Base-by-base conservation (phyloP, 2,888 invertebrate genomes). In the Folsomia manolachei region DNA sequence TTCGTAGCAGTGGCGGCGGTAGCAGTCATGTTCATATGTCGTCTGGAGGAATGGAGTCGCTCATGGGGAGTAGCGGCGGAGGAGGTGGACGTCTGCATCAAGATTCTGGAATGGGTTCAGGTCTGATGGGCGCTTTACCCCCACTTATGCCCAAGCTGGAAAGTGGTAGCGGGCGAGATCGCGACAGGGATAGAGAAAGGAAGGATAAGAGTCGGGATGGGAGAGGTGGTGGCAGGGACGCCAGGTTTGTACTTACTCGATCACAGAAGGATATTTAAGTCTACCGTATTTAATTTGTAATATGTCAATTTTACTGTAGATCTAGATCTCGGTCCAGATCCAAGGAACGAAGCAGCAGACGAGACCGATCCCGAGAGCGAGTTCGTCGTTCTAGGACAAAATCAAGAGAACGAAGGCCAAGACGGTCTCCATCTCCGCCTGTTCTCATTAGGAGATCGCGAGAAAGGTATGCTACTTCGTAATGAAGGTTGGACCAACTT, bases 141-240 rank as follows among this genome's bases (percentile, higher is more conserved):
- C 14, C 39, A 39, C 14, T 39, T 9, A 39, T 39, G 39, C 14
- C 39, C 14, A 39, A 39, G 14, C 4, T 39, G 39, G 18, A 39
- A 4, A 14, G 39, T 14, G 39, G 39, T 14, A 39, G 39, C 7
- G 39, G 14, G 2, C 87, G 87, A 74, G 86, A 77, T 4, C 60
- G 77, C 14, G 80, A 81, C 51, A 72, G 79, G 27, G 81, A 81
- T 63, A 73, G 77, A 39, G 76, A 76, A 39, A 72, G 63, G 83
- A 83, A 69, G 74, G 70, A 80, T 69, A 72, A 11, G n/a, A n/a
- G n/a, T n/a, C n/a, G n/a, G n/a, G n/a, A n/a, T n/a, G n/a, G n/a
- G n/a, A n/a, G n/a, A n/a, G n/a, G n/a, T n/a, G n/a, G n/a, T n/a
- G n/a, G n/a, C n/a, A n/a, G n/a, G n/a, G n/a, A n/a, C n/a, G n/a